phyloP scores from a whole-genome alignment of 2,113 vertebrate species.

The Macroglossus sobrinus region DNA sequence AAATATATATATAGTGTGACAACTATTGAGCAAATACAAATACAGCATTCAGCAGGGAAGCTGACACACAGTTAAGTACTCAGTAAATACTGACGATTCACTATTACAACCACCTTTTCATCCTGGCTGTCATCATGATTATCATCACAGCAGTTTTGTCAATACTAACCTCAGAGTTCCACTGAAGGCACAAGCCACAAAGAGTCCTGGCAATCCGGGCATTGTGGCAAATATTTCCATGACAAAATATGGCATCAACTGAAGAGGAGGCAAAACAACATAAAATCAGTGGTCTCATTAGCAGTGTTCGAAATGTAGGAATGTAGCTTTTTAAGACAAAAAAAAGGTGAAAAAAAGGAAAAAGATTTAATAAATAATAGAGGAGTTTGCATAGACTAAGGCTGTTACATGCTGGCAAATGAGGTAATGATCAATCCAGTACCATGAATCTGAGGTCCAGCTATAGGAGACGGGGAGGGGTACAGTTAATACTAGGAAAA shows the following conservation, averaged over 20 bases:
- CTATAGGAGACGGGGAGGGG: neutral
- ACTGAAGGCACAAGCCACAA: slow-evolving; percentile 91
- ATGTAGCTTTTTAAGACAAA: neutral
- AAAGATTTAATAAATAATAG: neutral
- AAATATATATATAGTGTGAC: neutral
- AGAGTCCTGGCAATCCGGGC: slow-evolving; percentile 90
- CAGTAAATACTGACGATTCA: neutral
- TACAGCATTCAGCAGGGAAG: neutral
- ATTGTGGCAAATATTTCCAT: slow-evolving; percentile 86
- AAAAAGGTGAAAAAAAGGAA: neutral
- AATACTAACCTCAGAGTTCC: slow-evolving; percentile 88
- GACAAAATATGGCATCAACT: slow-evolving; percentile 93
- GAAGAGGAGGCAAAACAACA: neutral
- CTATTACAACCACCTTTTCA: no score
- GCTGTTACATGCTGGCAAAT: neutral
- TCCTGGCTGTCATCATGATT: no score
- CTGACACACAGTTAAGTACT: neutral
- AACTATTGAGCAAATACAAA: neutral
- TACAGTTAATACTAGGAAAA: neutral
- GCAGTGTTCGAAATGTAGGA: neutral
- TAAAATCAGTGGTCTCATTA: neutral
- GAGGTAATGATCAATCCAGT: neutral
- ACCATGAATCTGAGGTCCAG: neutral
- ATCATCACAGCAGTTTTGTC: neutral
- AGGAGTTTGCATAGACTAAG: neutral